Base-by-base conservation (phyloP, 2,888 invertebrate genomes). In the Clusia tigrina region DNA sequence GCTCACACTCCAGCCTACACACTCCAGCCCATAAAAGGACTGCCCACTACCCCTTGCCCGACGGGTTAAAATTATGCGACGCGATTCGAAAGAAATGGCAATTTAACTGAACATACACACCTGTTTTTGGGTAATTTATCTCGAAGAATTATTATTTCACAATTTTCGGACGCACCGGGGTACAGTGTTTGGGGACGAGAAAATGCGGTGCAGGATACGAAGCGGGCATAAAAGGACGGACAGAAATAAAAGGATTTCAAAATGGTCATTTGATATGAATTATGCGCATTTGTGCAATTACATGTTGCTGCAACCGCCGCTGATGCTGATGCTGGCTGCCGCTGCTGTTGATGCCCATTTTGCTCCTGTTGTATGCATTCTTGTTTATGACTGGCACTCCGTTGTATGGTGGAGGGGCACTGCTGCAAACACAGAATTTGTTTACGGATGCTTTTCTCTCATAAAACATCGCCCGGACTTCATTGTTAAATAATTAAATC, bases 141-240 rank as follows among this genome's bases (percentile, higher is more conserved):
- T 82, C 78, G 78, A 81, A 81, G 83, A 81, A 83, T 82, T 81
- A 81, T 81, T 82, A 83, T 81, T 81, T 81, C 80, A 80, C 81
- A 81, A 80, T 77, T 77, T 80, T 77, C 73, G 74, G 74, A 72
- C 74, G 72, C 69, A 68, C 69, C 12, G 54, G 63, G 56, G 51
- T n/a, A 38, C 52, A 20, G 51, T 22, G 25, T 18, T 20, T 17
- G 53, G 52, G 24, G 37, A 26, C 12, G 20, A 3, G n/a, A 42
- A 20, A 23, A 42, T 24, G 24, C 9, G 23, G 46, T 52, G 32
- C 51, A 46, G 62, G 60, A 58, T 65, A 61, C 65, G 53, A 54
- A 56, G 58, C 52, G 53, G 56, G 32, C 53, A 56, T 57, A 57
- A 63, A 60, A 63, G 67, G 70, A 76, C 77, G 69, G 76, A 74